phyloP scores from a whole-genome alignment of 2,113 vertebrate genomes.

The Tachycineta bicolor region DNA sequence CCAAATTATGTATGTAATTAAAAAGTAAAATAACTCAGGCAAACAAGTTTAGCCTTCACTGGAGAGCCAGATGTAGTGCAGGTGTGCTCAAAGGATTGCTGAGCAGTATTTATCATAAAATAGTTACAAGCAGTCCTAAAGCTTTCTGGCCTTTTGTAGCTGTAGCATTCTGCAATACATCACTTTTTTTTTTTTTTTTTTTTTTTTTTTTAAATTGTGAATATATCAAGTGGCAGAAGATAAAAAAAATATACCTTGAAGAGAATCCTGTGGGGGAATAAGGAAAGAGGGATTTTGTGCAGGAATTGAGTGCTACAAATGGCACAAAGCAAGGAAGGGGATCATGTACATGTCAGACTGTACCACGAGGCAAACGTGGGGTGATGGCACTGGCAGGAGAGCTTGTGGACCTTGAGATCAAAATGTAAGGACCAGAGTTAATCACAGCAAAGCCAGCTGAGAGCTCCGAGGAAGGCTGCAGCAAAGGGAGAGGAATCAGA shows the following conservation, averaged over 20 bases:
- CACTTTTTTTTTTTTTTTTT: neutral
- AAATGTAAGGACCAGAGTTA: neutral
- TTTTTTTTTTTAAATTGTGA: neutral
- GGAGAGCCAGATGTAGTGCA: slow-evolving; percentile 7
- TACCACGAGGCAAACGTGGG: neutral
- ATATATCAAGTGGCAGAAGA: neutral
- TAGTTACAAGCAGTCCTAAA: neutral
- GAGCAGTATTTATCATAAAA: neutral
- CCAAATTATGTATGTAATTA: neutral
- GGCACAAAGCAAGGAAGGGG: neutral
- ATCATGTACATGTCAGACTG: neutral
- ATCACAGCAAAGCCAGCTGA: neutral
- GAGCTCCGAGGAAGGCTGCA: neutral
- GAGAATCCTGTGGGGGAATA: neutral
- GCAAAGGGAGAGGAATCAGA: neutral
- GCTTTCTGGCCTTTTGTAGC: neutral
- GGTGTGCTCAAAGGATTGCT: neutral
- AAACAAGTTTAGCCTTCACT: neutral
- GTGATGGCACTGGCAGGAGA: neutral
- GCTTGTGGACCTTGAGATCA: neutral
- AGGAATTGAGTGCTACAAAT: neutral
- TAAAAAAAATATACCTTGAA: neutral
- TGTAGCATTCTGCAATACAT: neutral
- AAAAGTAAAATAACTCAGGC: neutral
- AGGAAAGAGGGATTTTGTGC: neutral